Conservation (phyloP, 2,888 invertebrate species). For the Rugalucina vietnamica region DNA sequence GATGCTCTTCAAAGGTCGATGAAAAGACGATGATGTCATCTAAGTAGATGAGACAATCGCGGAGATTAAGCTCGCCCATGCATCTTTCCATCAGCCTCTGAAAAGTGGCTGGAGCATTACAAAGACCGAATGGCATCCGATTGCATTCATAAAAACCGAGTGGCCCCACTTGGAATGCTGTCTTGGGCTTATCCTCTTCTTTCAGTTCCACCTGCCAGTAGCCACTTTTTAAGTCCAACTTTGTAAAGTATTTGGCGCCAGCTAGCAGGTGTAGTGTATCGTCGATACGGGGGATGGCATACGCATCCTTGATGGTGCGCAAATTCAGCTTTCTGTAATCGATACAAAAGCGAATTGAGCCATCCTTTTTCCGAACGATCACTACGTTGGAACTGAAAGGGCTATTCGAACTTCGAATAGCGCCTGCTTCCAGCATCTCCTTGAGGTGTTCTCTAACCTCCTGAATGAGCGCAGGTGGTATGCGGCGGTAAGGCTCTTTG, state of each 20-base stretch:
- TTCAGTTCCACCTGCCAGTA: slow-evolving; percentile 33
- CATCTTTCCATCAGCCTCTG: not conserved
- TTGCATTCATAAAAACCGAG: slow-evolving; percentile 39
- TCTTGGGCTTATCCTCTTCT: slow-evolving; percentile 4
- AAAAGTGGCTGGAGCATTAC: slow-evolving; percentile 33
- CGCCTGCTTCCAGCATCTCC: slow-evolving; percentile 17
- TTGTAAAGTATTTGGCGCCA: slow-evolving; percentile 27
- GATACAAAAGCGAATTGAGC: slow-evolving; percentile 36
- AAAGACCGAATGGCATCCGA: slow-evolving; percentile 35
- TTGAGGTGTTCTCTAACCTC: slow-evolving; percentile 29
- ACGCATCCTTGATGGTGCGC: slow-evolving; percentile 29
- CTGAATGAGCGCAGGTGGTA: slow-evolving; percentile 27
- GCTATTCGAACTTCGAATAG: slow-evolving; percentile 24
- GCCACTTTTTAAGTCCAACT: slow-evolving; percentile 35
- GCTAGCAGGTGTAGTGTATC: slow-evolving; percentile 25
- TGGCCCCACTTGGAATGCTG: slow-evolving; percentile 28
- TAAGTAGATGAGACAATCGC: slow-evolving; percentile 22
- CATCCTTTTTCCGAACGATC: slow-evolving; percentile 37
- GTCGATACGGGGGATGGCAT: slow-evolving; percentile 28
- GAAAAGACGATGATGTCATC: slow-evolving; percentile 24
- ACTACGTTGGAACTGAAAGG: slow-evolving; percentile 37
- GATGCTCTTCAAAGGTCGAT: slow-evolving; percentile 19
- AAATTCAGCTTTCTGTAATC: slow-evolving; percentile 36
- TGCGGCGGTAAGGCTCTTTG: no score
- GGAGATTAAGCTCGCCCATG: slow-evolving; percentile 24